Base-by-base conservation (phyloP, 2,888 invertebrate species). In the Callyntrura sp. region DNA sequence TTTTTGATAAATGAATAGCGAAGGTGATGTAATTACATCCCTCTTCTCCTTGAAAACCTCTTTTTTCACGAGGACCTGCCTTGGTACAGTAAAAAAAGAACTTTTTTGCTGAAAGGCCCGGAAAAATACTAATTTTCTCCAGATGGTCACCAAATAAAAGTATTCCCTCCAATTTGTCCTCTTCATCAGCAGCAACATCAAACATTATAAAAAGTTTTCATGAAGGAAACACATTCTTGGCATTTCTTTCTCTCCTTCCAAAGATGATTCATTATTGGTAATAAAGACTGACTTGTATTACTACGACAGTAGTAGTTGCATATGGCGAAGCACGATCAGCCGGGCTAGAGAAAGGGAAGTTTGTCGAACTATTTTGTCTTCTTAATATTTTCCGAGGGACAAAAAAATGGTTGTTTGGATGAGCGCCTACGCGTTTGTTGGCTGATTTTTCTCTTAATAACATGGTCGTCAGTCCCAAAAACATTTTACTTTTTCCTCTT, bases 1-100 rank as follows among this genome's bases (percentile, higher is more conserved):
- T 11, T 78, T 55, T 78, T 78, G 55, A 78, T 78, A 55, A 78
- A 78, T 78, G 55, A 78, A 28, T 78, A n/a, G 17, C 6, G 78
- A 78, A 78, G 78, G 78, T 78, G 55, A 9, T 78, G 78, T 78
- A 78, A 78, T 78, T 78, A 78, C 73, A 45, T 70, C 12, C 65
- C 25, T 68, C 14, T 43, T 51, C 23, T 65, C 35, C 35, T 17
- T 28, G 28, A 35, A 55, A 17, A 14, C n/a, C 8, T 51, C 25
- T 57, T 9, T 55, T 45, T 9, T 73, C 9, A 11, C 35, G 35
- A 35, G 3, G 1, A 51, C 51, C 45, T 57, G 5, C 17, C 17
- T 23, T 76, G 45, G 12, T 55, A 8, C 28, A 55, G n/a, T 5
- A 57, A 57, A 5, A 55, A 35, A 35, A 35, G 6, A 6, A 35